A percentile compares a stretch with the other conserved stretches of the same genome.
These are phyloP conservation scores for Pandion haliaetus DNA, from an alignment of 2,113 vertebrate species.

Conservation along the genomic window DNA sequence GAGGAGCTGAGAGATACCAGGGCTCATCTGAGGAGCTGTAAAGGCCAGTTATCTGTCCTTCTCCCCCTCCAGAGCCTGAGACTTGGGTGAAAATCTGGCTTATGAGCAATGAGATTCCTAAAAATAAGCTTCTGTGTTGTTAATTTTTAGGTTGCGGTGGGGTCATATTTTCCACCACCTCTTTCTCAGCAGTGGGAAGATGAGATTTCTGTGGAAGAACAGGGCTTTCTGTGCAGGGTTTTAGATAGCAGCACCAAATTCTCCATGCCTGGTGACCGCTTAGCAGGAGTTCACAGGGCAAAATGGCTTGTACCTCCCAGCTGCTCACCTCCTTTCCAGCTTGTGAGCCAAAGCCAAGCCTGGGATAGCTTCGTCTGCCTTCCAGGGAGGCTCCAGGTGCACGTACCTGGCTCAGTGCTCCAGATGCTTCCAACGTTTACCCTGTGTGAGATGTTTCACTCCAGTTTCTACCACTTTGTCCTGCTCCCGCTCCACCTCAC, in stretches of 20 bases:
- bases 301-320: not conserved
- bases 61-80: not conserved
- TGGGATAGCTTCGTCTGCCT: not conserved
- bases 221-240: not conserved
- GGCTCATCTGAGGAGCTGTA: not conserved
- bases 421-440: not conserved
- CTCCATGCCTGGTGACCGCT: not conserved
- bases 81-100: not conserved
- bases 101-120: not conserved
- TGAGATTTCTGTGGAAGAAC: not conserved
- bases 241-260: not conserved
- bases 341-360: not conserved
- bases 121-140: not conserved
- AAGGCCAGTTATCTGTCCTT: not conserved
- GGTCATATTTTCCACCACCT: not conserved
- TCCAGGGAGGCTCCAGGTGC: not conserved
- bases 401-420: rapidly evolving
- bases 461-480: not conserved
- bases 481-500: rapidly evolving
- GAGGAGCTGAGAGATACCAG: not conserved
- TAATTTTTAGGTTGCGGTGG: not conserved
- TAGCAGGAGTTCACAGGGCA: not conserved
- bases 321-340: not conserved
- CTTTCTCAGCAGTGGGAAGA: not conserved
- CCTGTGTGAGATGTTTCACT: not conserved